Evolutionary conservation across 1,140 invertebrate species (phyloP), one percentile per base, ranked within the genome.

Genomic region (Dendroctonus ponderosae): DNA sequence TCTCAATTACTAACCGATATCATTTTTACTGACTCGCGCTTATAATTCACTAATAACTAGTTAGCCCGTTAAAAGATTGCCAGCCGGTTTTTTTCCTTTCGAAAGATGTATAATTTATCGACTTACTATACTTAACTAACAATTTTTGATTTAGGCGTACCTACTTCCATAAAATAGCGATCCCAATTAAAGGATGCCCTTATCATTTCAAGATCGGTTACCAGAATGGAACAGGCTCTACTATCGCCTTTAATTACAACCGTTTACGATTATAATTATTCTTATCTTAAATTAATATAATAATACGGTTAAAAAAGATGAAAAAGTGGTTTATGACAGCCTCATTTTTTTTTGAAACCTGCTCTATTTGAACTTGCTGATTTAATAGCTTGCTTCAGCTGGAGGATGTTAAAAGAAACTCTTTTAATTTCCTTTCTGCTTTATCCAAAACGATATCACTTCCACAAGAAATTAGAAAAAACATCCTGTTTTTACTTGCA

Each of bases 251-350:
- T 67, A 70, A 70, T 70, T 70, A 70, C 68, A 60, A 64, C 51
- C 63, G 42, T 67, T 70, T 70, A 70, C 52, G 68, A 66, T 66
- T 70, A 60, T 70, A 70, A 70, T 70, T 66, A 70, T 58, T 41
- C 49, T 70, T 70, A 70, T 70, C 68, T 66, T 14, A 57, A 61
- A 54, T 54, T 66, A 66, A 66, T 66, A 53, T 66, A 66, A 66
- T 66, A 42, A 66, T 44, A 59, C 42, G 52, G 26, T 66, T 38
- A 58, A 66, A 59, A 66, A 38, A 14, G 37, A n/a, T n/a, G 11
- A n/a, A 48, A n/a, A 48, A 48, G 46, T 12, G 49, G 48, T 7
- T 15, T 42, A 39, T 54, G 12, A 14, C 26, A 11, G 48, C 3
- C 8, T 0, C 0, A 11, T 14, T 44, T 62, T 41, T n/a, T 14